Evolutionary conservation across 2,888 invertebrate genomes (phyloP).

Genomic region (Rotaria sp.): DNA sequence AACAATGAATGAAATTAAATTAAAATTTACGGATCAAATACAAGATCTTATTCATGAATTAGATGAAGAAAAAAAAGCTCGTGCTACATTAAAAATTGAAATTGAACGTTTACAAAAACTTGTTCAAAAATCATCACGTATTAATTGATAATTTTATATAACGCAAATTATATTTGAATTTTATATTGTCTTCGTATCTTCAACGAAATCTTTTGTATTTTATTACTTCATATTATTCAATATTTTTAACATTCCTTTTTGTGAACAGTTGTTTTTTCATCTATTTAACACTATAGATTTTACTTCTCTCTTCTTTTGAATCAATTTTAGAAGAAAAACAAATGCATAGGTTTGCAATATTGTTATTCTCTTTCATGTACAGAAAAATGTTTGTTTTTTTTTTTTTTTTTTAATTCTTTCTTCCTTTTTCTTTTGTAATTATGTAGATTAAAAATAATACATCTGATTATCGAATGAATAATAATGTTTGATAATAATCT

Average conservation of each 20-base stretch:
- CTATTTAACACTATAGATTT: too few species aligned
- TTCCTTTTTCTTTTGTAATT: too few species aligned
- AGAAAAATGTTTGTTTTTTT: too few species aligned
- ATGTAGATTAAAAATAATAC: too few species aligned
- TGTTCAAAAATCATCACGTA: background rate
- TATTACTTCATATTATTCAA: background rate
- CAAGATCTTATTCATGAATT: slow-evolving; percentile 43
- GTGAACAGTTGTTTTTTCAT: background rate
- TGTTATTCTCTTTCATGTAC: too few species aligned
- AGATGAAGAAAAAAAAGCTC: slow-evolving; percentile 54
- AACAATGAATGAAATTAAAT: slow-evolving; percentile 46
- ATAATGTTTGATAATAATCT: too few species aligned
- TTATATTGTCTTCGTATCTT: background rate
- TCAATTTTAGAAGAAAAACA: too few species aligned
- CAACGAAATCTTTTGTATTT: background rate
- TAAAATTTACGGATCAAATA: slow-evolving; percentile 46
- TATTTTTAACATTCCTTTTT: background rate
- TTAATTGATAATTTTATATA: background rate
- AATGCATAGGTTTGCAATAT: too few species aligned
- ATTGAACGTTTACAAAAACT: slow-evolving; percentile 52
- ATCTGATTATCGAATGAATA: too few species aligned
- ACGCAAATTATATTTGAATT: too few species aligned
- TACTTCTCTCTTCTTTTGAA: too few species aligned
- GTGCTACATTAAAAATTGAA: slow-evolving; percentile 55
- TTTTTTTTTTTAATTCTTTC: too few species aligned